Evolutionary conservation across 64 coral and sea anemone genomes (phyloP).

Genomic region (Actinia equina): DNA sequence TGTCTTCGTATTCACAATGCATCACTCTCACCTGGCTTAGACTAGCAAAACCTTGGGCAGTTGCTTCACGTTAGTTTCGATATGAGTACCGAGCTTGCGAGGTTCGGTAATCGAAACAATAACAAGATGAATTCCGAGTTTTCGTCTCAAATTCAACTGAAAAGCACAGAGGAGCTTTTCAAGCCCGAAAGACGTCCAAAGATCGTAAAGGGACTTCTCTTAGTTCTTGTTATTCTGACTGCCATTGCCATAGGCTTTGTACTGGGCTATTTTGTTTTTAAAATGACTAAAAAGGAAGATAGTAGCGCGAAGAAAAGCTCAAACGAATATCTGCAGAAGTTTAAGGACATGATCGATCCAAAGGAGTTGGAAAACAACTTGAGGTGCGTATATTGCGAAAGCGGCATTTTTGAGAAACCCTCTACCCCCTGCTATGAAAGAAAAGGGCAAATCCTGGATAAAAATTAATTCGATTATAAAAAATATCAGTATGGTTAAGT

Average conservation of each 20-base stretch:
- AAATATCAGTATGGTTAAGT: too few relatives aligned
- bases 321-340: conserved; percentile 13
- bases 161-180: conserved; percentile 1
- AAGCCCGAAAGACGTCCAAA: background rate
- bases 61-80: background rate
- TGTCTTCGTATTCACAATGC: background rate
- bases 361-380: conserved; percentile 30
- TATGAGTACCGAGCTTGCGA: background rate
- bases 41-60: background rate
- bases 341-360: conserved; percentile 19
- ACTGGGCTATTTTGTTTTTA: conserved; percentile 37
- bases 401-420: background rate
- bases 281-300: too few relatives aligned
- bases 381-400: background rate
- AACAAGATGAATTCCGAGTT: background rate
- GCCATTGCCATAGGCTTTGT: conserved; percentile 15
- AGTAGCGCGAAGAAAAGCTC: background rate
- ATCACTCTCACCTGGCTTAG: background rate
- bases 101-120: background rate
- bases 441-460: background rate
- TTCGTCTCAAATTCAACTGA: conserved; percentile 6
- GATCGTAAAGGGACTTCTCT: background rate
- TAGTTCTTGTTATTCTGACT: background rate
- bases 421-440: background rate
- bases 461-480: too few relatives aligned